Conservation (phyloP, 1,140 invertebrate species). For the Chymomyza costata region DNA sequence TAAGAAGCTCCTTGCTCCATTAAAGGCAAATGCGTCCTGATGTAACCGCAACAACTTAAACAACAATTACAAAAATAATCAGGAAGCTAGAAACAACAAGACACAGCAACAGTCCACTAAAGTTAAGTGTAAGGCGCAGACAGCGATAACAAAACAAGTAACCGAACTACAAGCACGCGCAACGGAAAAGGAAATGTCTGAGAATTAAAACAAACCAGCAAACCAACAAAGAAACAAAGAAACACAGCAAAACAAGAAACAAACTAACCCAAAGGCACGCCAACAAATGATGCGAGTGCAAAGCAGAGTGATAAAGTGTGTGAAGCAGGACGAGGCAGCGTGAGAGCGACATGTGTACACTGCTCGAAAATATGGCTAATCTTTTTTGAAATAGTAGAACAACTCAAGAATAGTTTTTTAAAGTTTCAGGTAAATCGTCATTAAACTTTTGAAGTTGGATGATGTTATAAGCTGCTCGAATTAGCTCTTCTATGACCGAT, state of each 20-base stretch:
- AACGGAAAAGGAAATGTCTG: conserved; percentile 48
- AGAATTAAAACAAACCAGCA: conserved; percentile 38
- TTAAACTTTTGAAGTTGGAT: no score
- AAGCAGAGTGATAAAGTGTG: no score
- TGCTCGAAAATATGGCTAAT: no score
- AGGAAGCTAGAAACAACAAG: conserved; percentile 36
- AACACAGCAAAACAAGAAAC: neutral
- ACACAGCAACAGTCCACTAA: conserved; percentile 6
- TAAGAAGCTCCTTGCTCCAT: conserved; percentile 27
- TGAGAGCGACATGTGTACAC: no score
- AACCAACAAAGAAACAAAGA: neutral
- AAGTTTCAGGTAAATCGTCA: no score
- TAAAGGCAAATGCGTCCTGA: conserved; percentile 50
- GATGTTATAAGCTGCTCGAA: no score
- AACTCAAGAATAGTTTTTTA: no score
- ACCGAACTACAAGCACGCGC: conserved; percentile 14
- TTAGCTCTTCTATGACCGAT: no score
- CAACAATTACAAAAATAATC: conserved; percentile 73
- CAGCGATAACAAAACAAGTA: conserved; percentile 27
- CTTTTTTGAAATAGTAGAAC: no score
- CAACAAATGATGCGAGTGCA: no score
- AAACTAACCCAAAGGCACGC: no score
- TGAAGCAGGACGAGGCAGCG: no score
- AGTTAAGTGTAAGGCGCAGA: conserved; percentile 5
- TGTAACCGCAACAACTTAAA: conserved; percentile 68